phyloP scores from a whole-genome alignment of 2,888 invertebrate species.

The Andrena minutula region DNA sequence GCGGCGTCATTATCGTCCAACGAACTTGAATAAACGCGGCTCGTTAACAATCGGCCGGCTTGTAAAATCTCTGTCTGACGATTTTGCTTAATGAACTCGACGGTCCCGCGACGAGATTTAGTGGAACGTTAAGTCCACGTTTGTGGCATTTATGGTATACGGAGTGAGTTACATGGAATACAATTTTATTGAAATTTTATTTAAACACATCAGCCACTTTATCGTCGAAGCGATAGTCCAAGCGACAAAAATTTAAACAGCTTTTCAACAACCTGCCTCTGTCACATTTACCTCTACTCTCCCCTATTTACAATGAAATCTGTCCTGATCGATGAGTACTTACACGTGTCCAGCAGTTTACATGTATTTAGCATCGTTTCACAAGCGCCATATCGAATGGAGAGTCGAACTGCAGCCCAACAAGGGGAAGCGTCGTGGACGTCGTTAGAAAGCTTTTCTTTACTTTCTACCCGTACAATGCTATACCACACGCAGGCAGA shows the following conservation, averaged over 20 bases:
- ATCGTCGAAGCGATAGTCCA: no score
- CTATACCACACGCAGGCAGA: slow-evolving; percentile 16
- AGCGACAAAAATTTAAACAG: no score
- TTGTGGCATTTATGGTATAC: not conserved
- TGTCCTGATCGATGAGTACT: not conserved
- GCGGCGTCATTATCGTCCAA: slow-evolving; percentile 1
- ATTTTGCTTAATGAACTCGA: not conserved
- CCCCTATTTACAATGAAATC: not conserved
- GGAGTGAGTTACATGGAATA: no score
- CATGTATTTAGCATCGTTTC: slow-evolving; percentile 1
- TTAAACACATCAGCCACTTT: no score
- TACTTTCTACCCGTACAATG: slow-evolving; percentile 41
- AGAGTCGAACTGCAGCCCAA: slow-evolving; percentile 1
- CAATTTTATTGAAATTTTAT: no score
- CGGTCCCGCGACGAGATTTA: not conserved
- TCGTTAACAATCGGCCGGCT: slow-evolving; percentile 11
- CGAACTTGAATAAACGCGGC: slow-evolving; percentile 21
- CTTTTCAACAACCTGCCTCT: no score
- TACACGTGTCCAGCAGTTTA: not conserved
- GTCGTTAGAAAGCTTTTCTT: slow-evolving; percentile 57
- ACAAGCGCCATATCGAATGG: not conserved
- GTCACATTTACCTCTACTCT: no score
- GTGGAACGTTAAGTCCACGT: not conserved
- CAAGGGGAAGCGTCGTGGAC: not conserved
- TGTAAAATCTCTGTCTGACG: not conserved